A percentile compares a stretch with the other conserved stretches of the same genome.
These are phyloP conservation scores for Platysteira castanea DNA, from an alignment of 2,113 vertebrate species.

Conservation along the genomic window DNA sequence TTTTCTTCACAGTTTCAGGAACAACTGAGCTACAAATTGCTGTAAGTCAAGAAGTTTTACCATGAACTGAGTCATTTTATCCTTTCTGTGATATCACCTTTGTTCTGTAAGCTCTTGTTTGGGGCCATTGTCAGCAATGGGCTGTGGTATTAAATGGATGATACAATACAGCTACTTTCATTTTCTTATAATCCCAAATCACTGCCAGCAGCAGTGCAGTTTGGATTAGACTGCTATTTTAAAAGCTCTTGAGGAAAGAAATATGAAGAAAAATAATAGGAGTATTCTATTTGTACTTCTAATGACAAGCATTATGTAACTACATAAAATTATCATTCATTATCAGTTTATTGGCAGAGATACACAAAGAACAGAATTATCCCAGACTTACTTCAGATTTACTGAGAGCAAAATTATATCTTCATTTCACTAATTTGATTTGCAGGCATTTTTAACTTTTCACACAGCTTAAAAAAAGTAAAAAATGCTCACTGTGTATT, in stretches of 20 bases:
- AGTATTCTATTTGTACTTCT: background rate
- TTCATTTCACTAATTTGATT: background rate
- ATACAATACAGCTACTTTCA: background rate
- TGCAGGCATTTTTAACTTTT: background rate
- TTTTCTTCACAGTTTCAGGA: background rate
- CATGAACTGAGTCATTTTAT: background rate
- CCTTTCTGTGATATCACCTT: background rate
- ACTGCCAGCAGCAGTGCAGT: background rate
- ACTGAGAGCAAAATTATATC: background rate
- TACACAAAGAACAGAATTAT: constrained; percentile 1
- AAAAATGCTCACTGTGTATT: background rate
- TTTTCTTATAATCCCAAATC: background rate
- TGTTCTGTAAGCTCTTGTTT: background rate
- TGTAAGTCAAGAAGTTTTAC: background rate
- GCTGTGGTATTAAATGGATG: background rate
- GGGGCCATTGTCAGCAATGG: background rate
- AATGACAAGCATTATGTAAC: background rate
- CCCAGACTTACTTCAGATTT: background rate
- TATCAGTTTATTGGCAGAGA: background rate
- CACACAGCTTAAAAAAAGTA: background rate
- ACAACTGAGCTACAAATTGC: background rate
- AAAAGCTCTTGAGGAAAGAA: background rate
- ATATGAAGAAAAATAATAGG: background rate
- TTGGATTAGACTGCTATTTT: background rate
- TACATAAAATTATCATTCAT: constrained; percentile 1